These are phyloP conservation scores for Arvicanthis niloticus DNA, from an alignment of 2,113 vertebrate genomes.

Conservation along the genomic window DNA sequence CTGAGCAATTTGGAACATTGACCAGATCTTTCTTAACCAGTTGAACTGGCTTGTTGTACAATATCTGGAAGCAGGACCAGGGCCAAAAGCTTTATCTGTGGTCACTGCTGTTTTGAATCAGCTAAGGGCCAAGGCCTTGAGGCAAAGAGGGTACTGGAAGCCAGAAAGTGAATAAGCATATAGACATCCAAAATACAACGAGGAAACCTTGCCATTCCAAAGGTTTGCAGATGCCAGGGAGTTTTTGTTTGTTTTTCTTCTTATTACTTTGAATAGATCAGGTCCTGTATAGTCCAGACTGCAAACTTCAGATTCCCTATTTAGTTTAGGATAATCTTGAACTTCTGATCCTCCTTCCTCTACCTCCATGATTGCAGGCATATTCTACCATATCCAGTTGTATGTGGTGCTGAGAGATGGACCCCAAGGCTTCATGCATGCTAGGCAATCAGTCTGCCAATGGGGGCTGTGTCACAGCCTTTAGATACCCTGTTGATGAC, in stretches of 20 bases:
- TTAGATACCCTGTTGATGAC: not conserved
- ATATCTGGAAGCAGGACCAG: not conserved
- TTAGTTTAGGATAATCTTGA: not conserved
- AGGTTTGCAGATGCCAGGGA: not conserved
- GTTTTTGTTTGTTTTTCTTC: not conserved
- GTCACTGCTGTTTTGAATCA: constrained; percentile 57
- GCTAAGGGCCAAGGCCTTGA: not conserved
- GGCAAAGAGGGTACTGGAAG: not conserved
- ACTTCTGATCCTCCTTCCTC: not conserved
- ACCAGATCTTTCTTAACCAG: not conserved
- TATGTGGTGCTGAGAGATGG: not conserved
- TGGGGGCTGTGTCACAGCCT: not conserved
- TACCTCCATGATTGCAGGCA: not conserved
- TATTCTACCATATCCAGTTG: not conserved
- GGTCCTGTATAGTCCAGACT: not conserved
- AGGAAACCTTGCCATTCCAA: not conserved
- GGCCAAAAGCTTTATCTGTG: constrained; percentile 38
- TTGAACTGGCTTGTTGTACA: not conserved
- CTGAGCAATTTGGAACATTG: not conserved
- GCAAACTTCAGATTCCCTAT: not conserved
- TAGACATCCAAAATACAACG: not conserved
- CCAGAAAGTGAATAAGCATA: constrained; percentile 11
- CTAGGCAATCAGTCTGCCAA: not conserved
- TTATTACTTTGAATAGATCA: not conserved
- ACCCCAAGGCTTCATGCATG: not conserved